Conservation (phyloP, 2,888 invertebrate species). For the Cyclophora punctaria region DNA sequence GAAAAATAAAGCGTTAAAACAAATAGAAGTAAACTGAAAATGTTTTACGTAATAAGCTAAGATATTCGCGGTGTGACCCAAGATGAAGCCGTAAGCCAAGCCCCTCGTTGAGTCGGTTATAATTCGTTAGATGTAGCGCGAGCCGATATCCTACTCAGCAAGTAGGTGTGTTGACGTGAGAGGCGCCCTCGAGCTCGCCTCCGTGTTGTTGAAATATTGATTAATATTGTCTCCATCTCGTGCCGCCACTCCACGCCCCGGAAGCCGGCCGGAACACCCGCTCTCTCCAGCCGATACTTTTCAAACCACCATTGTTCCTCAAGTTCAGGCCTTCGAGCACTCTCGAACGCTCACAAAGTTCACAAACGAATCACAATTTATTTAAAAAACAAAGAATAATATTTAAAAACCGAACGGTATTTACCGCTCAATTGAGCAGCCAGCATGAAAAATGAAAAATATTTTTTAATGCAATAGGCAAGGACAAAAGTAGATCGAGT, state of each 20-base stretch:
- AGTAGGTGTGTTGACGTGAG: conserved; percentile 56
- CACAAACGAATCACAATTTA: conserved; percentile 17
- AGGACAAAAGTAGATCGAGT: conserved; percentile 15
- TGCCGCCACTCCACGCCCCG: conserved; percentile 56
- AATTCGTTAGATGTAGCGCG: conserved; percentile 10
- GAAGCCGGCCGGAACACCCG: conserved; percentile 43
- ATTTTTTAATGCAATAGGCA: conserved; percentile 6
- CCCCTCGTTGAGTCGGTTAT: not conserved
- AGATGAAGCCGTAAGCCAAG: not conserved
- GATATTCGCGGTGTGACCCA: not conserved
- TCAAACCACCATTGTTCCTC: conserved; percentile 47
- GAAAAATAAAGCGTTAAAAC: too few species aligned
- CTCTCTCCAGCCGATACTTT: conserved; percentile 49
- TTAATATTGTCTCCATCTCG: conserved; percentile 65
- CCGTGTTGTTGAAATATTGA: conserved; percentile 75
- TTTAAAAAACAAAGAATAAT: conserved; percentile 22
- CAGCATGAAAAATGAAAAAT: conserved; percentile 4
- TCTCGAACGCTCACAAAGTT: conserved; percentile 33
- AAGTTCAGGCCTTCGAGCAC: conserved; percentile 23
- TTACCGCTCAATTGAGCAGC: conserved; percentile 49
- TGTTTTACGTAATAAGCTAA: not conserved
- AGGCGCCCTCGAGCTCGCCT: conserved; percentile 29
- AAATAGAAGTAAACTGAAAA: not conserved
- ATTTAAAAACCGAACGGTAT: conserved; percentile 23
- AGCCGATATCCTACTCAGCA: conserved; percentile 25